Conservation (phyloP, 2,888 invertebrate species). For the Drosophila formosana region DNA sequence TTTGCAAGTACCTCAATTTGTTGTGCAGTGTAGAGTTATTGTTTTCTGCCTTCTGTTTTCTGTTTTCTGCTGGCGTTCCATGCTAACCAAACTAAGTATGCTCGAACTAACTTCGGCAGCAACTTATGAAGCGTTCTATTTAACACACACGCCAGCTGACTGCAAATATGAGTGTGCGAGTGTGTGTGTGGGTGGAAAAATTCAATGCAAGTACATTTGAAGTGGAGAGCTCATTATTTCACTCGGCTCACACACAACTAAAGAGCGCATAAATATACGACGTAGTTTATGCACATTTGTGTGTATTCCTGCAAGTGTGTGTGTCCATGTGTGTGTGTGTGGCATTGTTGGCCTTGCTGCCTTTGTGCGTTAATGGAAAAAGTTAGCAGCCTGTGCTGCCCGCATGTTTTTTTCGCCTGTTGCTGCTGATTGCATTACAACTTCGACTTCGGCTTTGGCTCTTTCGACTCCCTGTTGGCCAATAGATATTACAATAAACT, state of each 20-base stretch:
- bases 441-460: not conserved
- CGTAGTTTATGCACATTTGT: not conserved
- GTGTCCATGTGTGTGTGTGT: not conserved
- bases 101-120: not conserved
- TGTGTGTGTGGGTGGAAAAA: not conserved
- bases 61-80: not conserved
- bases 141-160: not conserved
- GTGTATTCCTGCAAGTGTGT: not conserved
- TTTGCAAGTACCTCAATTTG: too few species aligned
- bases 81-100: not conserved
- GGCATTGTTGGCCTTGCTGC: slow-evolving; percentile 17
- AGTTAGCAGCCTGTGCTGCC: slow-evolving; percentile 36
- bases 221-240: slow-evolving; percentile 46
- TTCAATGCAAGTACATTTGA: slow-evolving; percentile 31
- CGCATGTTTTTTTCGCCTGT: not conserved
- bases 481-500: slow-evolving; percentile 57
- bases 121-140: not conserved
- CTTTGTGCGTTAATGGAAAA: slow-evolving; percentile 65
- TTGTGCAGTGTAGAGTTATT: too few species aligned
- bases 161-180: not conserved
- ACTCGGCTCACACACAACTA: not conserved
- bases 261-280: slow-evolving; percentile 3
- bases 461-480: slow-evolving; percentile 13
- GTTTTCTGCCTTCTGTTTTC: too few species aligned
- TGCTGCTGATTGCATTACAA: slow-evolving; percentile 2